Percentiles rank a stretch among this genome's conserved stretches.
Conservation (phyloP, 2,888 invertebrate species). For the Morpho deidamia region DNA sequence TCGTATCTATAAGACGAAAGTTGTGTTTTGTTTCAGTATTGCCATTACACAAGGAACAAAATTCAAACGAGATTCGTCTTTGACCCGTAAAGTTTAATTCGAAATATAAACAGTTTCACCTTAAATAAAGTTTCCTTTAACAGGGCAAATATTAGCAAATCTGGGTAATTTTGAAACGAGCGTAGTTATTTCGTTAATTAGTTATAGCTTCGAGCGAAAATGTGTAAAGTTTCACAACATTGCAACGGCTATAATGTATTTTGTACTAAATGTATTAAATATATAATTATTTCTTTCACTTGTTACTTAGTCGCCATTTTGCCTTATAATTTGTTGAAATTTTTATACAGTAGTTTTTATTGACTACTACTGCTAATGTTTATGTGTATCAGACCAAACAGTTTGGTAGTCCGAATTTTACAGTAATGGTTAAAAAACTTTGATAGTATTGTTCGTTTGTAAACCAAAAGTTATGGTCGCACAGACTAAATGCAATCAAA, state of each 20-base stretch:
- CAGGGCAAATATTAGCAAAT: conserved; percentile 20
- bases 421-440: no score
- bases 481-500: no score
- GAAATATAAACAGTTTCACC: conserved; percentile 19
- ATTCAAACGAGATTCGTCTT: conserved; percentile 7
- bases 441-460: no score
- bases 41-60: conserved; percentile 9
- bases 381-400: no score
- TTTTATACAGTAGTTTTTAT: no score
- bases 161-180: conserved; percentile 13
- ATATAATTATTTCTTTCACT: no score
- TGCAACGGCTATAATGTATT: background rate
- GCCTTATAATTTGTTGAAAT: no score
- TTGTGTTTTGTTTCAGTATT: conserved; percentile 4
- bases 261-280: no score
- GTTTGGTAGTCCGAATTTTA: no score
- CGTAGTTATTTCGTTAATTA: conserved; percentile 21
- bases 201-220: conserved; percentile 16
- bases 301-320: no score
- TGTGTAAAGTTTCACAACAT: conserved; percentile 14
- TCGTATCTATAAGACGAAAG: conserved; percentile 1
- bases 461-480: no score
- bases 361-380: no score
- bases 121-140: conserved; percentile 19
- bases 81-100: conserved; percentile 10